Evolutionary conservation across 1,140 invertebrate species (phyloP).

Genomic region (Scaptomyza pallida): DNA sequence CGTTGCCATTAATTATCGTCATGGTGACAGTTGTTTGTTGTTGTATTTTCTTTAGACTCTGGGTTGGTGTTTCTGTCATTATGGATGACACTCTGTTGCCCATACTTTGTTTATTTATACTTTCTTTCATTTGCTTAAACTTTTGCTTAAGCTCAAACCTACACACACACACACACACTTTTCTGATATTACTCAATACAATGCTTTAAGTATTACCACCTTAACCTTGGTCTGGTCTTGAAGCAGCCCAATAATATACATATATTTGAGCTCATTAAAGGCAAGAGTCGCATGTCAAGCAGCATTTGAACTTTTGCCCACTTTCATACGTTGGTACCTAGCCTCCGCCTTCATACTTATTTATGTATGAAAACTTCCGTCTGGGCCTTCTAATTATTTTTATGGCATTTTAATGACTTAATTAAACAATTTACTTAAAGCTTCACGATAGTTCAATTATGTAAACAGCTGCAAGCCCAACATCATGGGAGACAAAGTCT

Average conservation of each 20-base stretch:
- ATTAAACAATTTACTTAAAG: slow-evolving; percentile 77
- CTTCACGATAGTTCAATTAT: slow-evolving; percentile 71
- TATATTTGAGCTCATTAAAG: slow-evolving; percentile 39
- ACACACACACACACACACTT: too few species aligned
- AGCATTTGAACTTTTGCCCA: slow-evolving; percentile 51
- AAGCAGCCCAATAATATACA: slow-evolving; percentile 8
- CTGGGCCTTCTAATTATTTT: slow-evolving; percentile 71
- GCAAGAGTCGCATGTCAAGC: slow-evolving; percentile 70
- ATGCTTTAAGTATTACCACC: slow-evolving; percentile 6
- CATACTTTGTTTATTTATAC: background rate
- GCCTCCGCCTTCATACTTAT: slow-evolving; percentile 20
- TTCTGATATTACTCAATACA: slow-evolving; percentile 11
- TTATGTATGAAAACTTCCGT: slow-evolving; percentile 20
- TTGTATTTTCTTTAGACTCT: slow-evolving; percentile 18
- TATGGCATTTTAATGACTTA: slow-evolving; percentile 79
- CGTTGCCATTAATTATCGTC: slow-evolving; percentile 64
- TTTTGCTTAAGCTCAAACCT: background rate
- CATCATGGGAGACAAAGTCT: background rate
- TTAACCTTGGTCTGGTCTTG: slow-evolving; percentile 6
- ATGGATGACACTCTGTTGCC: slow-evolving; percentile 31
- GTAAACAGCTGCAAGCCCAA: slow-evolving; percentile 55
- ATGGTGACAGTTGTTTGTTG: slow-evolving; percentile 59
- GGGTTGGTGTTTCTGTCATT: slow-evolving; percentile 21
- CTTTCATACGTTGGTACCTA: slow-evolving; percentile 7
- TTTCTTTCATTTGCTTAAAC: slow-evolving; percentile 3